Evolutionary conservation across 2,797 vertebrate species (phyloP).

Genomic region (Microchirus variegatus): DNA sequence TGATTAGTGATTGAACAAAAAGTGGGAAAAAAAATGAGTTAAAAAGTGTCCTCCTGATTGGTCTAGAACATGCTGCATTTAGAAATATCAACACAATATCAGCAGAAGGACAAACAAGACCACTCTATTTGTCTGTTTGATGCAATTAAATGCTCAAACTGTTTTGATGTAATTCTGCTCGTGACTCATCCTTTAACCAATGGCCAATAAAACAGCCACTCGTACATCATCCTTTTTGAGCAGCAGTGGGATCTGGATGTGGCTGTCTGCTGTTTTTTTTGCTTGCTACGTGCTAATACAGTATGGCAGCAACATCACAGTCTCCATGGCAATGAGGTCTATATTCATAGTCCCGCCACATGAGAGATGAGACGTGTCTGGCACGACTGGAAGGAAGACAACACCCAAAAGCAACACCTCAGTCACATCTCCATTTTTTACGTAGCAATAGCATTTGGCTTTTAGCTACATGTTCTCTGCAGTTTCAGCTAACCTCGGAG

Average conservation of each 20-base stretch:
- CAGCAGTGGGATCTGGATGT: too few relatives aligned
- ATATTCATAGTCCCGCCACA: slow-evolving; percentile 28
- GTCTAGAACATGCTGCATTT: slow-evolving; percentile 5
- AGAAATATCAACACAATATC: not conserved
- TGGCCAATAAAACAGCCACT: too few relatives aligned
- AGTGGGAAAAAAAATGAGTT: not conserved
- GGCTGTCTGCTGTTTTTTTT: too few relatives aligned
- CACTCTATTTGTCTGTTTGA: not conserved
- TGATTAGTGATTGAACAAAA: slow-evolving; percentile 51
- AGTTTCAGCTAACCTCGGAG: too few relatives aligned
- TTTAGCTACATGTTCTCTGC: too few relatives aligned
- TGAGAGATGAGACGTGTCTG: slow-evolving; percentile 28
- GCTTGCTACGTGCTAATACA: too few relatives aligned
- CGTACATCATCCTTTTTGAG: too few relatives aligned
- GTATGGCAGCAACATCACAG: too few relatives aligned
- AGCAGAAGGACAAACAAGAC: not conserved
- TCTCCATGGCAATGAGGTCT: slow-evolving; percentile 48
- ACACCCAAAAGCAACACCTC: slow-evolving; percentile 25
- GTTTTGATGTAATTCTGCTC: too few relatives aligned
- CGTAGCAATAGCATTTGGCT: too few relatives aligned
- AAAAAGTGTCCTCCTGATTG: slow-evolving; percentile 24
- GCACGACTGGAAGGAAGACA: slow-evolving; percentile 37
- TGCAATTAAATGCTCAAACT: not conserved
- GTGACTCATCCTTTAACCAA: too few relatives aligned
- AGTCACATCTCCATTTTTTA: slow-evolving; percentile 23